These are phyloP conservation scores for Ornithorhynchus anatinus DNA, from an alignment of 2,113 vertebrate species.

Conservation along the genomic window DNA sequence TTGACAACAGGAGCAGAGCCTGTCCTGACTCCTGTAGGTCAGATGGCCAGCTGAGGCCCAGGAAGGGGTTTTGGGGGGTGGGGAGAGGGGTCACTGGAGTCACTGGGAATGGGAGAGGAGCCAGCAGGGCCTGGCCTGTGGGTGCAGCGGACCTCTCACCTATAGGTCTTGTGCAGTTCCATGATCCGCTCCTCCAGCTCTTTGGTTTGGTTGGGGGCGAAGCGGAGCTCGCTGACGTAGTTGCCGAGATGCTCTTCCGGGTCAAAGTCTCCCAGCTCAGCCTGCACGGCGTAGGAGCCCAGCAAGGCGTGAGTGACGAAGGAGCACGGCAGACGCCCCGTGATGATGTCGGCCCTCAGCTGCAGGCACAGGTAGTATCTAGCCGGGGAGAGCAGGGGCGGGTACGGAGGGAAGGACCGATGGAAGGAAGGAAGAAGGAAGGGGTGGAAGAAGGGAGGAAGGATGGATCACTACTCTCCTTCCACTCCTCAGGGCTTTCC, in stretches of 20 bases:
- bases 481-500: too few species aligned
- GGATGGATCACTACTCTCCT: too few species aligned
- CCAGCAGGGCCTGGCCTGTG: background rate
- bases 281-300: slow-evolving; percentile 94
- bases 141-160: slow-evolving; percentile 65
- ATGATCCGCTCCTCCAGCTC: slow-evolving; percentile 97
- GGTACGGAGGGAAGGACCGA: too few species aligned
- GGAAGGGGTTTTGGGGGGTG: too few species aligned
- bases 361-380: slow-evolving; percentile 97
- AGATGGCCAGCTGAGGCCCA: background rate
- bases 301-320: slow-evolving; percentile 96
- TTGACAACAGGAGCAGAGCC: too few species aligned
- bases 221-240: slow-evolving; percentile 91
- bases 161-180: slow-evolving; percentile 96
- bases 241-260: slow-evolving; percentile 87
- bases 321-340: slow-evolving; percentile 94
- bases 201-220: slow-evolving; percentile 93
- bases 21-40: background rate
- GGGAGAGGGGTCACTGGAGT: background rate
- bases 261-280: slow-evolving; percentile 93
- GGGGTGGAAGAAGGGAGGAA: too few species aligned
- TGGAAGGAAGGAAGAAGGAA: too few species aligned
- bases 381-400: background rate
- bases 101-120: background rate
- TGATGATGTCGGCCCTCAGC: slow-evolving; percentile 96